Percentiles rank a stretch among this genome's conserved stretches.
These are phyloP conservation scores for Coregonus clupeaformis DNA, from an alignment of 2,113 vertebrate genomes.

Conservation along the genomic window DNA sequence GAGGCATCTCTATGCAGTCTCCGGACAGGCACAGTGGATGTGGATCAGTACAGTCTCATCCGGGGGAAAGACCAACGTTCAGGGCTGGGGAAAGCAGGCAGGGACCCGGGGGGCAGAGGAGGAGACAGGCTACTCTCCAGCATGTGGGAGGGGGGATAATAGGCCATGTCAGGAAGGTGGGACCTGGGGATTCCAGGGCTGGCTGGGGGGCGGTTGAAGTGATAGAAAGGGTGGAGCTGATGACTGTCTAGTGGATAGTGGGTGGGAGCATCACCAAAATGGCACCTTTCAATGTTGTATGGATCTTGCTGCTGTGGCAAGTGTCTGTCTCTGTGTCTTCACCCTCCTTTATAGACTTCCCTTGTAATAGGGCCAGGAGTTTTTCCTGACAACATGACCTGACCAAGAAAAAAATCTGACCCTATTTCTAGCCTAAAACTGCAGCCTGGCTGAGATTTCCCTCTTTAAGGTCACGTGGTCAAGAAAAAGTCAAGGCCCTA, in stretches of 20 bases:
- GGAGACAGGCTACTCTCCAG: constrained; percentile 55
- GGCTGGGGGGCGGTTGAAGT: constrained; percentile 24
- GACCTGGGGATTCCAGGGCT: constrained; percentile 24
- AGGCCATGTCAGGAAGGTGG: constrained; percentile 48
- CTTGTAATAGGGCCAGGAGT: too few species aligned
- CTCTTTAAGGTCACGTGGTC: too few species aligned
- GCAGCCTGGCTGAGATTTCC: too few species aligned
- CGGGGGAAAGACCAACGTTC: constrained; percentile 78
- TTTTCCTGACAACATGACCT: too few species aligned
- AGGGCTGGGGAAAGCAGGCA: constrained; percentile 60
- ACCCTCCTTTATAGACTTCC: too few species aligned
- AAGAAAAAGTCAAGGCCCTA: too few species aligned
- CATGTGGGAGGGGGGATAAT: constrained; percentile 60
- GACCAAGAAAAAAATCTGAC: too few species aligned
- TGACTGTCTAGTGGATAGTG: constrained; percentile 23
- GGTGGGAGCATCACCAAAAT: constrained; percentile 16
- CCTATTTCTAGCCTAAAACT: too few species aligned
- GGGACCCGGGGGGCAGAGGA: constrained; percentile 26
- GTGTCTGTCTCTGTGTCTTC: background rate
- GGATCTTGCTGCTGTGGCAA: constrained; percentile 29
- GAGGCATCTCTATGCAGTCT: background rate
- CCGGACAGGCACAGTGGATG: background rate
- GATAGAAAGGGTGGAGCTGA: constrained; percentile 44
- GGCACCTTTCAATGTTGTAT: constrained; percentile 28
- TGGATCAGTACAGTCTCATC: constrained; percentile 76